Conservation (phyloP, 2,888 invertebrate species). For the Dolichomitus sp. region DNA sequence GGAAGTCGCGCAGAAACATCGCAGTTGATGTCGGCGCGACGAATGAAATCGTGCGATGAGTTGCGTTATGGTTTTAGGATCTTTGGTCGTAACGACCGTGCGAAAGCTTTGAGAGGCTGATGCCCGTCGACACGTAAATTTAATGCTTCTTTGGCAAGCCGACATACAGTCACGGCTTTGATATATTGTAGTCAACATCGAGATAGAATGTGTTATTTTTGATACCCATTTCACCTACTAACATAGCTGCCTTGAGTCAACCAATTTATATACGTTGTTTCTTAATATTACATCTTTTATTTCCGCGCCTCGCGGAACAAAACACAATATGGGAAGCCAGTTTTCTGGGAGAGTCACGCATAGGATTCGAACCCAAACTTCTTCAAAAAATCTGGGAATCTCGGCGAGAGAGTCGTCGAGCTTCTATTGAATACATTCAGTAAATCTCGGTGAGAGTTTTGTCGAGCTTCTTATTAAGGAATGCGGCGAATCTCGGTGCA, state of each 20-base stretch:
- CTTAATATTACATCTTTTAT: no score
- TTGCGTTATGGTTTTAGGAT: constrained; percentile 3
- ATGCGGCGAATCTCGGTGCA: no score
- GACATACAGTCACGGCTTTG: neutral
- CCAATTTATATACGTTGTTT: no score
- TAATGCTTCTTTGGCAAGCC: neutral
- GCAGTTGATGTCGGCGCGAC: neutral
- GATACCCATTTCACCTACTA: neutral
- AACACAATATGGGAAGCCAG: no score
- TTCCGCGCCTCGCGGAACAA: no score
- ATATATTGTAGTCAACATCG: neutral
- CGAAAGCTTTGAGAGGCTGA: neutral
- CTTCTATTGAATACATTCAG: no score
- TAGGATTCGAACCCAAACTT: no score
- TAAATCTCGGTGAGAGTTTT: no score
- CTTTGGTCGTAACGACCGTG: constrained; percentile 9
- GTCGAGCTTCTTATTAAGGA: no score
- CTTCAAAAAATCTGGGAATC: no score
- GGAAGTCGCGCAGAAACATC: constrained; percentile 45
- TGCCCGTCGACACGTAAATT: constrained; percentile 21
- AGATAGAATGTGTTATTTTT: neutral
- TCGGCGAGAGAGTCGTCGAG: no score
- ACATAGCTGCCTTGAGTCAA: neutral
- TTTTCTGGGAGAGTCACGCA: no score
- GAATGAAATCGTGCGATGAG: constrained; percentile 22